A percentile compares a stretch with the other conserved stretches of the same genome.
These are phyloP conservation scores for Austrolebias charrua DNA, from an alignment of 2,797 vertebrate species.

Conservation along the genomic window DNA sequence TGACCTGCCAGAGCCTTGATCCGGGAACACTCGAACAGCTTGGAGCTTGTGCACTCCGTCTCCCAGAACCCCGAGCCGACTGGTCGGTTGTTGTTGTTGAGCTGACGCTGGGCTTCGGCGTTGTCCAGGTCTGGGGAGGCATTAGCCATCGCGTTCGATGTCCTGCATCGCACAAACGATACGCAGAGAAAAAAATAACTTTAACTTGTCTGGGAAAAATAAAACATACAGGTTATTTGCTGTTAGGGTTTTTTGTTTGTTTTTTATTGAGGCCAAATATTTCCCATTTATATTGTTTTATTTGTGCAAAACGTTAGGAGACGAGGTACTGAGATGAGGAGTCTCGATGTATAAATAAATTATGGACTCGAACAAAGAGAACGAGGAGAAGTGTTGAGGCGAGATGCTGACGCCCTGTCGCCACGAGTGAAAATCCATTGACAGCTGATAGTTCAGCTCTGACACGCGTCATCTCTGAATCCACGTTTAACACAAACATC, in stretches of 20 bases:
- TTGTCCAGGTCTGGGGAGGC: conserved; percentile 89
- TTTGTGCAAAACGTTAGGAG: too few species aligned
- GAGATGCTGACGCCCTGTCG: not conserved
- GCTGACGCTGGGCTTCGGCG: conserved; percentile 85
- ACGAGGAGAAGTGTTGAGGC: not conserved
- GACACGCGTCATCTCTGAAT: conserved; percentile 10
- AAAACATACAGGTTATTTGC: too few species aligned
- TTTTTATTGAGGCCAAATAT: too few species aligned
- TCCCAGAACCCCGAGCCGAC: conserved; percentile 85
- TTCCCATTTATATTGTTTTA: not conserved
- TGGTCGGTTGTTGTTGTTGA: conserved; percentile 88
- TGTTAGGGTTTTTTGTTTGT: too few species aligned
- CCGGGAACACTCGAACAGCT: conserved; percentile 91
- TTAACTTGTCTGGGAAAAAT: not conserved
- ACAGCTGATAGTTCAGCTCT: conserved; percentile 34
- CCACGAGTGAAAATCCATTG: not conserved
- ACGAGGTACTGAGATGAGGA: not conserved
- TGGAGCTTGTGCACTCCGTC: conserved; percentile 83
- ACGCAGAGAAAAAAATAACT: rapidly evolving
- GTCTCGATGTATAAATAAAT: not conserved
- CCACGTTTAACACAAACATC: not conserved
- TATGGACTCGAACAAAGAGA: not conserved
- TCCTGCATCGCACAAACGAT: conserved; percentile 36
- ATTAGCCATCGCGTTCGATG: conserved; percentile 83
- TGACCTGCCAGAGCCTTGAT: conserved; percentile 92